phyloP scores from a whole-genome alignment of 2,797 vertebrate species.

The Selene dorsalis region DNA sequence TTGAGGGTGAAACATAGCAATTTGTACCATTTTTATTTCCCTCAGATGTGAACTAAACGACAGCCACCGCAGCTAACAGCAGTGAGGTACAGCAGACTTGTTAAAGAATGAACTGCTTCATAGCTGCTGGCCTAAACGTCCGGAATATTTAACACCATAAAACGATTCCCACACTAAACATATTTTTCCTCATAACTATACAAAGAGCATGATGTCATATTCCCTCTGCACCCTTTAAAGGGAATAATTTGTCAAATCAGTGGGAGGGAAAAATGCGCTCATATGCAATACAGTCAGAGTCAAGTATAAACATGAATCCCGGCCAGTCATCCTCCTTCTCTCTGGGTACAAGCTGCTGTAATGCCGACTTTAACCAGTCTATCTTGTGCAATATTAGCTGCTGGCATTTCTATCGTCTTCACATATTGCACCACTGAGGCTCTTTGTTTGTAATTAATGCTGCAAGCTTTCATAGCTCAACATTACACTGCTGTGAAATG shows the following conservation, averaged over 20 bases:
- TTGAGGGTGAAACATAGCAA: conserved; percentile 45
- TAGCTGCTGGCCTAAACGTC: conserved; percentile 56
- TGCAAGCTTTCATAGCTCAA: conserved; percentile 37
- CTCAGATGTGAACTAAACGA: conserved; percentile 18
- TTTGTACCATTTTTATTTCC: conserved; percentile 42
- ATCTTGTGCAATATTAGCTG: conserved; percentile 32
- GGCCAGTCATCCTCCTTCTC: conserved; percentile 22
- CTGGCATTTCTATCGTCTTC: conserved; percentile 25
- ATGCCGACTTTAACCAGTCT: conserved; percentile 10
- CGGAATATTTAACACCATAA: conserved; percentile 63
- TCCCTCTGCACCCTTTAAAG: conserved; percentile 67
- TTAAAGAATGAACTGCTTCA: conserved; percentile 66
- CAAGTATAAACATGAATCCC: conserved; percentile 26
- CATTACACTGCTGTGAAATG: conserved; percentile 29
- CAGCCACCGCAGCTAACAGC: conserved; percentile 22
- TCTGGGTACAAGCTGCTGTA: conserved; percentile 21
- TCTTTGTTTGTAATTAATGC: conserved; percentile 53
- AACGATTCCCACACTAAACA: conserved; percentile 65
- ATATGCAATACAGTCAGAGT: conserved; percentile 34
- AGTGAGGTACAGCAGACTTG: conserved; percentile 44
- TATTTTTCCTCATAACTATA: conserved; percentile 66
- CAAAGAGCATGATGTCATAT: conserved; percentile 73
- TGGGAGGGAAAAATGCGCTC: conserved; percentile 48
- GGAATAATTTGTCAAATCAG: conserved; percentile 59
- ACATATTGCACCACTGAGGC: conserved; percentile 41